Evolutionary conservation across 2,888 invertebrate species (phyloP), one percentile per base, ranked within the genome.

Genomic region (Oligia fasciuncula): DNA sequence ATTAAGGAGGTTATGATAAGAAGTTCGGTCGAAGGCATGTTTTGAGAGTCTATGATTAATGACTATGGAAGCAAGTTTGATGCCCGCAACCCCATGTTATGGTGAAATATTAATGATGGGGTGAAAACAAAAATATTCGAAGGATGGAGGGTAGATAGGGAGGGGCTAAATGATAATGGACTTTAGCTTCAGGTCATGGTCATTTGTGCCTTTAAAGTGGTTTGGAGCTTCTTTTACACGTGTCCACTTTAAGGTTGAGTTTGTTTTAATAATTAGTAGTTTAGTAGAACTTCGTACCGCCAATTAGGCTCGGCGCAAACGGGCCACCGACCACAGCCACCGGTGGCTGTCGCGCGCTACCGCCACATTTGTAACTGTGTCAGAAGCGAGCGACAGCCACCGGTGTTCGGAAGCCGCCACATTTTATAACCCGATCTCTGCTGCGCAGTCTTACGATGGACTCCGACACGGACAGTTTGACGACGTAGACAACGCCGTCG

Each of bases 1-100:
- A 79, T 68, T 54, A 73, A 57, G 46, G 5, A 62, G 43, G 51
- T n/a, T 13, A 68, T 51, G 29, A 46, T 66, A 76, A 63, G 63
- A 40, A 73, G 43, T 73, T 72, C 46, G n/a, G 29, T 70, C 0
- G 68, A 57, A 19, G 14, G 70, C 73, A 54, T 83, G 85, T 88
- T 85, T 77, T 89, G 79, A 65, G 71, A 77, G 73, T 23, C 35
- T n/a, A 80, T 88, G 88, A 88, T 88, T 89, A 83, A 88, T 88
- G 85, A 79, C 71, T 23, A 60, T 63, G 75, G 68, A 66, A 77
- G 68, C 11, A 71, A 86, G 77, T 86, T 79, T 74, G 76, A 85
- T 85, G 81, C 68, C 66, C 66, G 14, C n/a, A 75, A 68, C 66
- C 68, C 43, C 68, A 65, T 82, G 57, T 87, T 70, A 81, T 79